Percentiles rank a stretch among this genome's conserved stretches.
Evolutionary conservation across 2,888 invertebrate genomes (phyloP).

Genomic region (Desoria tigrina): DNA sequence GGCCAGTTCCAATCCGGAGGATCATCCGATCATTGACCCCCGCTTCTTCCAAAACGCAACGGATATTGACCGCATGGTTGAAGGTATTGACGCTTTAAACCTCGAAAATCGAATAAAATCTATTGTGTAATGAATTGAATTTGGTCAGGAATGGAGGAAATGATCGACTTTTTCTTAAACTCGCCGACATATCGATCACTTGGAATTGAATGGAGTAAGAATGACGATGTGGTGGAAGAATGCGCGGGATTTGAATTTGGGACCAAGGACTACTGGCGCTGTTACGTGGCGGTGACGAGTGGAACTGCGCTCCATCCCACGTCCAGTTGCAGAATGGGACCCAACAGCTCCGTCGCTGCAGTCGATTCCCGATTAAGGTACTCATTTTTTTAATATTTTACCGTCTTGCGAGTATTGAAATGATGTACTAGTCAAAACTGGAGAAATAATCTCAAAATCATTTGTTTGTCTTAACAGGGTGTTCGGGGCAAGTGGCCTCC

Average conservation of each 20-base stretch:
- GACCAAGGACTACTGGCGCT: slow-evolving; percentile 30
- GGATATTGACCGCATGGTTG: slow-evolving; percentile 32
- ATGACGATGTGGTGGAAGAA: not conserved
- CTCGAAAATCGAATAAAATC: too few relatives aligned
- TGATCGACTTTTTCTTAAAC: slow-evolving; percentile 33
- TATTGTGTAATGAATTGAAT: too few relatives aligned
- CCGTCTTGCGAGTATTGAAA: too few relatives aligned
- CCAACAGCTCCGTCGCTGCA: slow-evolving; percentile 21
- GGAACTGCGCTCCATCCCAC: slow-evolving; percentile 26
- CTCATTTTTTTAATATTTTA: too few relatives aligned
- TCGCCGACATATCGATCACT: slow-evolving; percentile 21
- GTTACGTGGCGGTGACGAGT: slow-evolving; percentile 5
- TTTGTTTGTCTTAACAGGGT: slow-evolving; percentile 20
- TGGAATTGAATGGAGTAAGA: slow-evolving; percentile 24
- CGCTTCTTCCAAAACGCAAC: slow-evolving; percentile 27
- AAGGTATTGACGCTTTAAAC: slow-evolving; percentile 12
- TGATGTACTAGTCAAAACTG: too few relatives aligned
- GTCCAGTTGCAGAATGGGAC: slow-evolving; percentile 38
- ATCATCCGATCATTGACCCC: slow-evolving; percentile 29
- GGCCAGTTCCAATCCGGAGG: slow-evolving; percentile 23
- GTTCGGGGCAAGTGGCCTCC: slow-evolving; percentile 31
- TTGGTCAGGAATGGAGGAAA: slow-evolving; percentile 19
- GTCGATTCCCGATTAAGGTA: slow-evolving; percentile 34
- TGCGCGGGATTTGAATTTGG: slow-evolving; percentile 10
- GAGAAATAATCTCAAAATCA: too few relatives aligned